Evolutionary conservation across 2,888 invertebrate genomes (phyloP).

Genomic region (Rapana venosa): DNA sequence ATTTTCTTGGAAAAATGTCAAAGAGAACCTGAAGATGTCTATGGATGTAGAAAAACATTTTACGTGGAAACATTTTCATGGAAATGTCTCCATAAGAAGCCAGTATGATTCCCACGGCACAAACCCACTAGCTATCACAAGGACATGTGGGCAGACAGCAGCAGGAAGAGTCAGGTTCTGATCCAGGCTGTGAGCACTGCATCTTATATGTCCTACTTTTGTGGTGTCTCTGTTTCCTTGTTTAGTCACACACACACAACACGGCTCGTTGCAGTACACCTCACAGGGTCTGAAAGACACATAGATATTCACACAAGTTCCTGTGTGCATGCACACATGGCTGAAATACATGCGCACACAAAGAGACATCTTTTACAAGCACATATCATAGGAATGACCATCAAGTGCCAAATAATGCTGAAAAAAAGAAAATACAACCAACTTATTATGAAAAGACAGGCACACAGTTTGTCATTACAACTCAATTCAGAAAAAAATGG

Average conservation of each 20-base stretch:
- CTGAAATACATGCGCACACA: not conserved
- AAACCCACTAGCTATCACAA: not conserved
- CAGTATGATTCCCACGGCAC: not conserved
- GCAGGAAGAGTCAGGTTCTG: not conserved
- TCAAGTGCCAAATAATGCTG: conserved; percentile 36
- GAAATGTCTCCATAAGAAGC: not conserved
- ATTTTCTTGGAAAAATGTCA: not conserved
- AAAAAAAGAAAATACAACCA: not conserved
- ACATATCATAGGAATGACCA: conserved; percentile 30
- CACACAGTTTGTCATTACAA: not conserved
- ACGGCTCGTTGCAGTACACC: not conserved
- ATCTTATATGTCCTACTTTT: not conserved
- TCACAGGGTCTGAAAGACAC: no score
- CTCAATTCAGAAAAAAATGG: not conserved
- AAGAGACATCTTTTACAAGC: not conserved
- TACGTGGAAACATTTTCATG: not conserved
- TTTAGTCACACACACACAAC: not conserved
- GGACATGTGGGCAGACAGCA: not conserved
- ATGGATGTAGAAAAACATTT: not conserved
- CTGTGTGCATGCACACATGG: not conserved
- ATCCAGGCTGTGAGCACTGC: not conserved
- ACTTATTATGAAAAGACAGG: not conserved
- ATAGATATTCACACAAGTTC: not conserved
- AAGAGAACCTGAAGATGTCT: not conserved
- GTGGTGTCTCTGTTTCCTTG: not conserved